phyloP scores from a whole-genome alignment of 2,888 invertebrate genomes.

The Oligia latruncula region DNA sequence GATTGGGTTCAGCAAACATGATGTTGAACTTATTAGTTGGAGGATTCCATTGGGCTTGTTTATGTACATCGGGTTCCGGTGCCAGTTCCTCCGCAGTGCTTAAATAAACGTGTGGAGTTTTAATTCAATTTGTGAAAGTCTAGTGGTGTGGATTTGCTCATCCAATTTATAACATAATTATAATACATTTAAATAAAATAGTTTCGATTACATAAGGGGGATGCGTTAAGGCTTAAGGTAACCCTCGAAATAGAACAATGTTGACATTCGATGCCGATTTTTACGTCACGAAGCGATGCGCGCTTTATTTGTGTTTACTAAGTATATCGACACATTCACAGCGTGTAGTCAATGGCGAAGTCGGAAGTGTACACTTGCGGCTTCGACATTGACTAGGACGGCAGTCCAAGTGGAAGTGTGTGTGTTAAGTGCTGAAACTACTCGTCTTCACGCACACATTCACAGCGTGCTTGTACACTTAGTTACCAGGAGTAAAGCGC shows the following conservation, averaged over 20 bases:
- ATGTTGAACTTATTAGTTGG: slow-evolving; percentile 51
- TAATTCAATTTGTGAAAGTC: not conserved
- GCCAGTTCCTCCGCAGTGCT: slow-evolving; percentile 21
- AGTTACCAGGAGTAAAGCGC: not conserved
- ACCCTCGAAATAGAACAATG: not conserved
- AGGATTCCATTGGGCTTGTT: slow-evolving; percentile 24
- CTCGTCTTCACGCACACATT: not conserved
- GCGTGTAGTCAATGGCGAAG: not conserved
- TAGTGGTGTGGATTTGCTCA: not conserved
- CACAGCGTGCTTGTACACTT: not conserved
- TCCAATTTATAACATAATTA: not conserved
- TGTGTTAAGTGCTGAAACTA: not conserved
- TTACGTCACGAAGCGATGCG: not conserved
- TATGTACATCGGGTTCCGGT: slow-evolving; percentile 2
- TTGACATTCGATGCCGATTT: not conserved
- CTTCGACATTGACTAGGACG: not conserved
- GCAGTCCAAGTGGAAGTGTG: no score
- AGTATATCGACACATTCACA: no score
- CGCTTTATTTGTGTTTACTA: not conserved
- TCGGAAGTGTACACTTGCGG: not conserved
- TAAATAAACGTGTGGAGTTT: slow-evolving; percentile 7
- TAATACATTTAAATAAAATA: not conserved
- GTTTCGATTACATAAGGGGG: not conserved
- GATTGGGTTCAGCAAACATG: slow-evolving; percentile 73
- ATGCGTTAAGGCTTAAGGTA: not conserved